These are phyloP conservation scores for Troides aeacus DNA, from an alignment of 2,888 invertebrate genomes.

Conservation along the genomic window DNA sequence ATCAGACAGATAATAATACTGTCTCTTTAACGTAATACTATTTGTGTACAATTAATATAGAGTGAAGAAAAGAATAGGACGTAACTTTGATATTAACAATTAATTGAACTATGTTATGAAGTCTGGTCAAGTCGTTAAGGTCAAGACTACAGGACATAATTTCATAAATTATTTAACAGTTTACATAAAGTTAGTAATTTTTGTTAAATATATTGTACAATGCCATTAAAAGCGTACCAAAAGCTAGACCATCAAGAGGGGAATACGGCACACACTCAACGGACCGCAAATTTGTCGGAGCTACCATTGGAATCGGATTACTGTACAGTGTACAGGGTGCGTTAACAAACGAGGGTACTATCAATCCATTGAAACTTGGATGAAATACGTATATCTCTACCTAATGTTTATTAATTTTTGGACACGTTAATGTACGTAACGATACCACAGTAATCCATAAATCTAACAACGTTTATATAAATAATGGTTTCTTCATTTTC, in stretches of 20 bases:
- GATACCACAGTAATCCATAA: not conserved
- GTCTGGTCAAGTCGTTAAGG: not conserved
- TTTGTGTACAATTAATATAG: too few species aligned
- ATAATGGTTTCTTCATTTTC: too few species aligned
- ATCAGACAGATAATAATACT: too few species aligned
- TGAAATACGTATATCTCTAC: not conserved
- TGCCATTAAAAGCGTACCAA: conserved; percentile 25
- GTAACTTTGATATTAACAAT: too few species aligned
- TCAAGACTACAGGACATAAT: too few species aligned
- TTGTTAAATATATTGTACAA: conserved; percentile 22
- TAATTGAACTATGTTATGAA: not conserved
- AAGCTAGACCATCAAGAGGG: conserved; percentile 26
- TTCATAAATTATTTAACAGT: too few species aligned
- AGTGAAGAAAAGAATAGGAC: too few species aligned
- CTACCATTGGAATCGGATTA: conserved; percentile 74
- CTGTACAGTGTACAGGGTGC: conserved; percentile 57
- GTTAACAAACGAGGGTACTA: conserved; percentile 67
- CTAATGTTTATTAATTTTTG: not conserved
- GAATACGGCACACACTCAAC: conserved; percentile 53
- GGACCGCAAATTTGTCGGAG: conserved; percentile 76
- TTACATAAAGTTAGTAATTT: conserved; percentile 2
- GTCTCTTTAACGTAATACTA: too few species aligned
- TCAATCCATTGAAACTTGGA: conserved; percentile 51
- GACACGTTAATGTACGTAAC: not conserved
- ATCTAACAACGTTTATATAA: too few species aligned